Evolutionary conservation across 2,888 invertebrate species (phyloP).

Genomic region (Drosophila rellima): DNA sequence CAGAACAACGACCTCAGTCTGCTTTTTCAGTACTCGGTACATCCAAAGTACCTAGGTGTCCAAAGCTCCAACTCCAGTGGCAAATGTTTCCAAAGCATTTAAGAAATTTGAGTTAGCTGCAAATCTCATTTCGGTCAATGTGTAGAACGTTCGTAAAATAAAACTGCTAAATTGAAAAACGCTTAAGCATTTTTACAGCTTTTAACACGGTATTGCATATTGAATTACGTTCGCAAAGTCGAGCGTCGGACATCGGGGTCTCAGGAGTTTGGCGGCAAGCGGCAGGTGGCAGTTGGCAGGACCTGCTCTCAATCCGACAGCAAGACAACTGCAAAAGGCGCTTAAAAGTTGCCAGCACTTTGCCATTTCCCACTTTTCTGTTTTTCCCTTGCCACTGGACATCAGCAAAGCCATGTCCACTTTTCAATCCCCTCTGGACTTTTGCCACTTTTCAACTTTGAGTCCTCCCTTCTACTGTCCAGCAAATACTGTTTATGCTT

Average conservation of each 20-base stretch:
- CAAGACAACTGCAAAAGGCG: constrained; percentile 57
- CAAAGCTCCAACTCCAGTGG: constrained; percentile 19
- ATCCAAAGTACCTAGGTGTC: neutral
- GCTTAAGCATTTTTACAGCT: constrained; percentile 81
- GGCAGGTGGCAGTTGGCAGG: constrained; percentile 5
- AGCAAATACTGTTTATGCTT: constrained; percentile 66
- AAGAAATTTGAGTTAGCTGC: constrained; percentile 67
- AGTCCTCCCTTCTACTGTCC: constrained; percentile 9
- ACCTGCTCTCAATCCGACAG: constrained; percentile 21
- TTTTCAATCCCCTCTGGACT: constrained; percentile 49
- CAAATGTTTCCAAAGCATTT: constrained; percentile 61
- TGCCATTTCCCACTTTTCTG: neutral
- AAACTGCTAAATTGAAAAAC: constrained; percentile 79
- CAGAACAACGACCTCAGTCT: neutral
- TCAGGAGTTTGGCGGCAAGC: constrained; percentile 7
- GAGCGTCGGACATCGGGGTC: constrained; percentile 14
- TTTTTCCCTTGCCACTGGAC: constrained; percentile 26
- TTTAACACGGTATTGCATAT: constrained; percentile 75
- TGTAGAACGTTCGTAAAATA: constrained; percentile 59
- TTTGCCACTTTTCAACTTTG: constrained; percentile 71
- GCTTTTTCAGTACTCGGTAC: constrained; percentile 7
- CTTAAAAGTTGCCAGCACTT: constrained; percentile 50
- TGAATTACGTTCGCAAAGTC: constrained; percentile 69
- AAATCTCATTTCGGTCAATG: constrained; percentile 69
- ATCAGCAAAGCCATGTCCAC: constrained; percentile 48